Percentiles rank a stretch among this genome's conserved stretches.
phyloP scores from a whole-genome alignment of 2,113 vertebrate genomes.

The Jaculus jaculus region DNA sequence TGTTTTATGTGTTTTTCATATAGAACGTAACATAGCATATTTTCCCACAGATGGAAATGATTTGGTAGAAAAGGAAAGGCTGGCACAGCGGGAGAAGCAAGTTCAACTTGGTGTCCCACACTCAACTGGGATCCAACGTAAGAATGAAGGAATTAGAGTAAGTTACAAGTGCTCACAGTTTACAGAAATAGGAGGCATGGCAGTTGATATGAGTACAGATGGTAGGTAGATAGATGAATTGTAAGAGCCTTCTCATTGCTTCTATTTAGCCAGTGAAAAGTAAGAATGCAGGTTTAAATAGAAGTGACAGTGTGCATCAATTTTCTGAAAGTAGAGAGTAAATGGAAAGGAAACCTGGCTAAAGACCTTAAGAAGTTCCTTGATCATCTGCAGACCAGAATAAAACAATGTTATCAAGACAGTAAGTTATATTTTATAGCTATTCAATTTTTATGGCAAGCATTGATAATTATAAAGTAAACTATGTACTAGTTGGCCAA shows the following conservation, averaged over 20 bases:
- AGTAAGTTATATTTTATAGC: slow-evolving; percentile 1
- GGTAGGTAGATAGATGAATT: neutral
- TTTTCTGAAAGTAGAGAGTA: neutral
- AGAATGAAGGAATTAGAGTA: neutral
- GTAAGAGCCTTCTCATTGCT: neutral
- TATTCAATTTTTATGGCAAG: slow-evolving; percentile 12
- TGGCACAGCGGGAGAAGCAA: slow-evolving; percentile 8
- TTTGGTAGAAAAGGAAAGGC: slow-evolving; percentile 37
- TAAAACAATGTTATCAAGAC: slow-evolving; percentile 6
- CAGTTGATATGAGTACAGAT: neutral
- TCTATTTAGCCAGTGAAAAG: neutral
- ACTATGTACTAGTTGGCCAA: neutral
- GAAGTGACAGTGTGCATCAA: neutral
- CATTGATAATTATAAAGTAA: slow-evolving; percentile 51
- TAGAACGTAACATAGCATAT: slow-evolving; percentile 8
- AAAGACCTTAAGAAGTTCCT: slow-evolving; percentile 18
- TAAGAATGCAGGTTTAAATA: neutral
- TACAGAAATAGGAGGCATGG: neutral
- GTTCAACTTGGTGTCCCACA: neutral
- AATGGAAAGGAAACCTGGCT: neutral
- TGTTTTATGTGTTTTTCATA: slow-evolving; percentile 46
- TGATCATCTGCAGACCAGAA: neutral
- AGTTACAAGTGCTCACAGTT: neutral
- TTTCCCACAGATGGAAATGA: slow-evolving; percentile 36
- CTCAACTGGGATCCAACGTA: neutral